Conservation (phyloP, 2,888 invertebrate genomes). For the Cephus pygmeus region DNA sequence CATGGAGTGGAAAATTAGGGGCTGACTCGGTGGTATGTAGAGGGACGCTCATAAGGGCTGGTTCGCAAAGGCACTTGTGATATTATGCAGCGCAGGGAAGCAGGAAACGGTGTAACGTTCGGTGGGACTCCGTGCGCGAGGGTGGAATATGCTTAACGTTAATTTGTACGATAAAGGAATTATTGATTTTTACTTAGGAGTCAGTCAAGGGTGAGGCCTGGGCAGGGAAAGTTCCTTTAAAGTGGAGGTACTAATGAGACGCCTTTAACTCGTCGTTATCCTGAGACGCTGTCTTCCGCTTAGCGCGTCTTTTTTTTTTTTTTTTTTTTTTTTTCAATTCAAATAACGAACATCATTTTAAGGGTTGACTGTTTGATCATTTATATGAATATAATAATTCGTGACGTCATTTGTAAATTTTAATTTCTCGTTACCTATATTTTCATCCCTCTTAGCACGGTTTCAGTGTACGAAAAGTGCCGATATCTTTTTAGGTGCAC, state of each 20-base stretch:
- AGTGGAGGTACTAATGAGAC: slow-evolving; percentile 54
- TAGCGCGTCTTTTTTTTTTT: neutral
- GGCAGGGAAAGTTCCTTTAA: slow-evolving; percentile 43
- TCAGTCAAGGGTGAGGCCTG: slow-evolving; percentile 53
- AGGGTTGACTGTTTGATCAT: neutral
- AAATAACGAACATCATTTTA: neutral
- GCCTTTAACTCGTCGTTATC: slow-evolving; percentile 43
- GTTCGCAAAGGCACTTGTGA: slow-evolving; percentile 33
- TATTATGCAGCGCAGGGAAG: slow-evolving; percentile 48
- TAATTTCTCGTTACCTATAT: neutral
- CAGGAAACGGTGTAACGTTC: slow-evolving; percentile 41
- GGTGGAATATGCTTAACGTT: slow-evolving; percentile 62
- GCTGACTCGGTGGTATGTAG: slow-evolving; percentile 11
- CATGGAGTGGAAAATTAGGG: slow-evolving; percentile 14
- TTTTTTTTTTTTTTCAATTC: neutral
- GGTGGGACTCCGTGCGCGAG: slow-evolving; percentile 46
- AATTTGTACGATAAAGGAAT: slow-evolving; percentile 64
- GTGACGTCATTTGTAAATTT: neutral
- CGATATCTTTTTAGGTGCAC: neutral
- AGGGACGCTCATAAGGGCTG: neutral
- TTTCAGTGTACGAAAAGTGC: neutral
- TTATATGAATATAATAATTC: neutral
- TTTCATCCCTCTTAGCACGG: neutral
- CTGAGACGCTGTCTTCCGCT: neutral
- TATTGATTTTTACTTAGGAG: slow-evolving; percentile 63